These are phyloP conservation scores for Lutjanus campechanus DNA, from an alignment of 2,797 vertebrate species.

Conservation along the genomic window DNA sequence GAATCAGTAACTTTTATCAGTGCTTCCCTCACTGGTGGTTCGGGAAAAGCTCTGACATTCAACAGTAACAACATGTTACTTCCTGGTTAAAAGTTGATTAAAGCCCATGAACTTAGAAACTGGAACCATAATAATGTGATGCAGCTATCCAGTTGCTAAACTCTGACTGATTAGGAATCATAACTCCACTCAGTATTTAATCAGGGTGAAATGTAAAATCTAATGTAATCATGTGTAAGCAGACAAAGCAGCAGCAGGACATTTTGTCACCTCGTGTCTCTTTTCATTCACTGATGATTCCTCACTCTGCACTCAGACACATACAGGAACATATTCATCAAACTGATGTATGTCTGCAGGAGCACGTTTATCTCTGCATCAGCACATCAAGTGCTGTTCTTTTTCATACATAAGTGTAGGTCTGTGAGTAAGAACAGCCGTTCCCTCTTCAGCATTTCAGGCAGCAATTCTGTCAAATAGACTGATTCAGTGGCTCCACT, in stretches of 20 bases:
- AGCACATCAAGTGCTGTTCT: background rate
- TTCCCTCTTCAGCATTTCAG: constrained; percentile 31
- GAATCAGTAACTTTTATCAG: too few species aligned
- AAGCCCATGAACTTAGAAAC: too few species aligned
- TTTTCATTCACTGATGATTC: background rate
- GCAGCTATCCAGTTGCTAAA: too few species aligned
- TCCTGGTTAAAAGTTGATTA: too few species aligned
- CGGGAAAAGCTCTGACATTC: too few species aligned
- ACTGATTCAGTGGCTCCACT: constrained; percentile 38
- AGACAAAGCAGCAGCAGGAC: background rate
- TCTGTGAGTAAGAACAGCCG: constrained; percentile 22
- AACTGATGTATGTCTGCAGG: background rate
- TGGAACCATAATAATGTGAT: too few species aligned
- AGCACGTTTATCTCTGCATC: constrained; percentile 16
- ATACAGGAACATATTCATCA: background rate
- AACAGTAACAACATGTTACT: too few species aligned
- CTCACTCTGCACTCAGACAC: background rate
- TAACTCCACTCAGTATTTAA: background rate
- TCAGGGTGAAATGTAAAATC: background rate
- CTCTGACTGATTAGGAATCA: background rate
- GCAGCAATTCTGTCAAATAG: constrained; percentile 23
- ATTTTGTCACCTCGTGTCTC: background rate
- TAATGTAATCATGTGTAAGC: background rate
- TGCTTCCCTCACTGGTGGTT: too few species aligned
- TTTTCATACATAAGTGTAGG: constrained; percentile 22